A percentile compares a stretch with the other conserved stretches of the same genome.
Conservation (phyloP, 2,113 vertebrate species). For the Tympanuchus pallidicinctus region DNA sequence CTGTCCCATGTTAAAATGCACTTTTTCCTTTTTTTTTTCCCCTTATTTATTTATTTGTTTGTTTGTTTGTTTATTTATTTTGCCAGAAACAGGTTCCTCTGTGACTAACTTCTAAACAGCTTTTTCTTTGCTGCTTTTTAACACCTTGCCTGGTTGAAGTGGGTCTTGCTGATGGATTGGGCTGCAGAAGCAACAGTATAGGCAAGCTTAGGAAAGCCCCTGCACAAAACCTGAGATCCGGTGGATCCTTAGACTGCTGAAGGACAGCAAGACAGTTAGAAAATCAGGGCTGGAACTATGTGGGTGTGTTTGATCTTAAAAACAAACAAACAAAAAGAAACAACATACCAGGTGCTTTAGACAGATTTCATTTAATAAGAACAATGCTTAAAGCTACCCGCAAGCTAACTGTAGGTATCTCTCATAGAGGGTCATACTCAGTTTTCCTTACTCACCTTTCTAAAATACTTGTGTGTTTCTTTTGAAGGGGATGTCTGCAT, state of each 20-base stretch:
- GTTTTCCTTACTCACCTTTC: not conserved
- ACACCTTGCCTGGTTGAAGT: not conserved
- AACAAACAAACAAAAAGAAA: not conserved
- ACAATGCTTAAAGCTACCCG: not conserved
- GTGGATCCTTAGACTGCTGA: not conserved
- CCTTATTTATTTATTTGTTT: not conserved
- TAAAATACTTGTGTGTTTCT: not conserved
- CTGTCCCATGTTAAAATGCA: not conserved
- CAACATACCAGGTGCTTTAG: too few species aligned
- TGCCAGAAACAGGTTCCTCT: not conserved
- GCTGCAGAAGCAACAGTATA: not conserved
- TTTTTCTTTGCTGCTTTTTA: not conserved
- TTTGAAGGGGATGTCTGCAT: conserved; percentile 65
- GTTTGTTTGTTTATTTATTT: not conserved
- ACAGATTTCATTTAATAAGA: not conserved
- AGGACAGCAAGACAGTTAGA: not conserved
- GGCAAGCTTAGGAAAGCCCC: not conserved
- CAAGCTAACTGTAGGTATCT: not conserved
- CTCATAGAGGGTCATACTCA: not conserved
- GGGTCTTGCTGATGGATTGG: not conserved
- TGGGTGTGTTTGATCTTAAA: not conserved
- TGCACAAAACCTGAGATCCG: not conserved
- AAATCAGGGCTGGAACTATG: not conserved
- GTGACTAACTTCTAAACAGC: not conserved
- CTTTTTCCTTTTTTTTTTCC: not conserved